Evolutionary conservation across 2,888 invertebrate genomes (phyloP), one percentile per base, ranked within the genome.

Genomic region (Diarsia dahlii): DNA sequence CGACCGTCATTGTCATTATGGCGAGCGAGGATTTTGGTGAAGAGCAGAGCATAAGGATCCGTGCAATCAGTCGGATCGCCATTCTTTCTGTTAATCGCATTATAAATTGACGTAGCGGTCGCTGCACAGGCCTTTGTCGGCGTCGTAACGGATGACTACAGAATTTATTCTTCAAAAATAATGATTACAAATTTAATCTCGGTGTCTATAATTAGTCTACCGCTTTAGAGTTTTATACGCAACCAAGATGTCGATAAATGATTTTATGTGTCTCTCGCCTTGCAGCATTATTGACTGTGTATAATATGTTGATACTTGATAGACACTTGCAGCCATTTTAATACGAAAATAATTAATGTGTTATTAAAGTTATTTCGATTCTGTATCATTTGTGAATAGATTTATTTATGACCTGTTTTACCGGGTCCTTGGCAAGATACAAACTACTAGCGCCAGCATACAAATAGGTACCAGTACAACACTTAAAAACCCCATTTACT

Each of bases 41-140:
- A 90, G 91, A 89, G 87, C 91, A 91, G 90, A 88, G 89, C 92
- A 92, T 93, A 93, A 93, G 93, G 94, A 93, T 93, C 92, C 89
- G 88, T 88, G 94, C 94, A 93, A 95, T 95, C 94, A 93, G 93
- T 93, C 90, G 90, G 90, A 90, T 94, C 91, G 94, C 94, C 93
- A 93, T 95, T 94, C 94, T 94, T 95, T 95, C 91, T 93, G 93
- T 93, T 95, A 95, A 96, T 96, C 95, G 95, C 94, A 93, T 96
- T 96, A 95, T 95, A 95, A 96, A 96, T 95, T 95, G 95, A 94
- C 92, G 88, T 89, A 90, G 93, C 93, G 93, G 93, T 93, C 92
- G 89, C 89, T 90, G 92, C 86, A 87, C 88, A 86, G 90, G 87
- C 91, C 95, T 95, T 96, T 96, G 95, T 95, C 95, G 95, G 96